Percentiles rank a stretch among this genome's conserved stretches.
These are phyloP conservation scores for Pristionchus exspectatus DNA, from an alignment of 2,888 invertebrate genomes.

Conservation along the genomic window DNA sequence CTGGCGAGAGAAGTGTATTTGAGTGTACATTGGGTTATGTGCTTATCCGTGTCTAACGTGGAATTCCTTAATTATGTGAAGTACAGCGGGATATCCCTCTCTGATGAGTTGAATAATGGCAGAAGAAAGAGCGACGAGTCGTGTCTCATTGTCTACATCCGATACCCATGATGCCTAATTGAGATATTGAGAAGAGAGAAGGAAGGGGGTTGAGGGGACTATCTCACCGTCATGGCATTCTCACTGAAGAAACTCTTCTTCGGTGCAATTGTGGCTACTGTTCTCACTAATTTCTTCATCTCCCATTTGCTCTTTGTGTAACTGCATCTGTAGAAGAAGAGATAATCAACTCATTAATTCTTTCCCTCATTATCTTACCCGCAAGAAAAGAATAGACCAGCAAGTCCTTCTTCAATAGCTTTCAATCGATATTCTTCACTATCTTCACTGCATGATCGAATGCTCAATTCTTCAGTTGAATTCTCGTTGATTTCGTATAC, in stretches of 20 bases:
- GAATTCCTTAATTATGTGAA: slow-evolving; percentile 74
- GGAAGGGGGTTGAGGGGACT: neutral
- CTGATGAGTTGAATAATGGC: slow-evolving; percentile 75
- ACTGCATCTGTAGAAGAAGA: slow-evolving; percentile 68
- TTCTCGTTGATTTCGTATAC: slow-evolving; percentile 64
- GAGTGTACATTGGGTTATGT: slow-evolving; percentile 4
- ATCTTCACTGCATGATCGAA: slow-evolving; percentile 63
- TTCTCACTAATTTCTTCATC: slow-evolving; percentile 62
- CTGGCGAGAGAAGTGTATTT: neutral
- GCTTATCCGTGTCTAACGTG: slow-evolving; percentile 44
- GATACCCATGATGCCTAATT: slow-evolving; percentile 69
- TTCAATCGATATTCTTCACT: slow-evolving; percentile 61
- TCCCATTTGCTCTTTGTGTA: slow-evolving; percentile 72
- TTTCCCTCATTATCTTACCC: neutral
- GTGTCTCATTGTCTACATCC: slow-evolving; percentile 71
- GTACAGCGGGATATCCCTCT: slow-evolving; percentile 74
- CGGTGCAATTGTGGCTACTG: slow-evolving; percentile 67
- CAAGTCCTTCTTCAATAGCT: slow-evolving; percentile 52
- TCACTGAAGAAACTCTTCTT: slow-evolving; percentile 71
- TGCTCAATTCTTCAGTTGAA: slow-evolving; percentile 56
- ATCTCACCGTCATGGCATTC: slow-evolving; percentile 69
- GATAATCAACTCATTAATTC: slow-evolving; percentile 51
- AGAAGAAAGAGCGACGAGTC: slow-evolving; percentile 73
- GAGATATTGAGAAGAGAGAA: neutral
- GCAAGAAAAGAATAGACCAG: slow-evolving; percentile 43